Percentiles rank a stretch among this genome's conserved stretches.
Evolutionary conservation across 2,797 vertebrate species (phyloP).

Genomic region (Cygnus olor): DNA sequence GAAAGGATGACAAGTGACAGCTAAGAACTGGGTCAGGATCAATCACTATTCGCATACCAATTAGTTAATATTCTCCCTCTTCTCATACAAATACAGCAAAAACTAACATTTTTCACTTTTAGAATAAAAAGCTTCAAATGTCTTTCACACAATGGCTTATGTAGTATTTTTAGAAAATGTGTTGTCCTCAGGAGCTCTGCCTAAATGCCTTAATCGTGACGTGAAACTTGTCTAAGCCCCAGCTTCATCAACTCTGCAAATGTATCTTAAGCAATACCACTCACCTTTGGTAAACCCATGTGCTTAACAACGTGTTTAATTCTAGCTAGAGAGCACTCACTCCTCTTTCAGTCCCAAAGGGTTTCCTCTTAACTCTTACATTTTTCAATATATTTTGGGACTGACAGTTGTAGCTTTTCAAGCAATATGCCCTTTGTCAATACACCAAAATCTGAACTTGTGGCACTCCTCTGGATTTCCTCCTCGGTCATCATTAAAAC

Average conservation of each 20-base stretch:
- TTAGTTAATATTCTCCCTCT: constrained; percentile 39
- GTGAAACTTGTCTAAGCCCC: background rate
- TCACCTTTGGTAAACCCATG: background rate
- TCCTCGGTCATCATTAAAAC: background rate
- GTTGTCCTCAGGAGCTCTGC: background rate
- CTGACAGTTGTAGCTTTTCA: background rate
- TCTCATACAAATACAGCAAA: constrained; percentile 16
- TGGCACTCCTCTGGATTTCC: background rate
- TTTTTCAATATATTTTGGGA: background rate
- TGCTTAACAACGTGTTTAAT: background rate
- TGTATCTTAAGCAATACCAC: background rate
- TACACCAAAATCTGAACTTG: background rate
- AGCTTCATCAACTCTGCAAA: background rate
- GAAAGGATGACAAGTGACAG: constrained; percentile 43
- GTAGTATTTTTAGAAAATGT: constrained; percentile 7
- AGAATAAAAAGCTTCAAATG: background rate
- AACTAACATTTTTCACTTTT: background rate
- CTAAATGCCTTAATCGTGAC: background rate
- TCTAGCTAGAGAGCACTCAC: background rate
- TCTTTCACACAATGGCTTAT: background rate
- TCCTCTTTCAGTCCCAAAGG: background rate
- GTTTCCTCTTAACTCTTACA: background rate
- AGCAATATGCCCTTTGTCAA: background rate
- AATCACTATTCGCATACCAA: constrained; percentile 71
- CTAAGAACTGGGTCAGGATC: constrained; percentile 61